Conservation (phyloP, 2,888 invertebrate species). For the Mythimna loreyi region DNA sequence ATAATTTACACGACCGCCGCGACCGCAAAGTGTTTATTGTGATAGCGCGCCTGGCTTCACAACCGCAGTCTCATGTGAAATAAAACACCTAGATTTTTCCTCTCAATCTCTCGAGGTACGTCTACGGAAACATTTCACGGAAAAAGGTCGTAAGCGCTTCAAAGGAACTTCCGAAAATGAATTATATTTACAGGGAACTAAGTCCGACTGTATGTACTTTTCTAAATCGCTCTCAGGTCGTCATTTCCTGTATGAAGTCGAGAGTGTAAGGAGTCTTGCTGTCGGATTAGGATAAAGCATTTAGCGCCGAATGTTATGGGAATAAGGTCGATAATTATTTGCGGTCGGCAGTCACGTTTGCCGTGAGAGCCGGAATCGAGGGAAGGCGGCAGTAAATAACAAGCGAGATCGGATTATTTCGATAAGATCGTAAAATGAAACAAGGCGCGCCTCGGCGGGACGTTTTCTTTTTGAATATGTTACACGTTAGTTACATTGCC, state of each 20-base stretch:
- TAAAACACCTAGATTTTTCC: slow-evolving; percentile 89
- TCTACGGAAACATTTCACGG: slow-evolving; percentile 64
- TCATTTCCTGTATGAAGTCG: slow-evolving; percentile 68
- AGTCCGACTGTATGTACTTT: slow-evolving; percentile 73
- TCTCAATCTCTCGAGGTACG: slow-evolving; percentile 82
- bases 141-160: slow-evolving; percentile 75
- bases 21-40: slow-evolving; percentile 87
- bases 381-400: slow-evolving; percentile 89
- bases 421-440: slow-evolving; percentile 91
- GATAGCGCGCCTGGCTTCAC: slow-evolving; percentile 83
- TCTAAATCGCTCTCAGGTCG: slow-evolving; percentile 72
- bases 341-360: slow-evolving; percentile 67
- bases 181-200: slow-evolving; percentile 76
- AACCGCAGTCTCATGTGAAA: slow-evolving; percentile 85
- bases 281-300: slow-evolving; percentile 73
- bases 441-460: slow-evolving; percentile 86
- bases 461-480: slow-evolving; percentile 85
- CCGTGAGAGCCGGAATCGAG: slow-evolving; percentile 81
- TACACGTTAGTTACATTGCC: slow-evolving; percentile 79
- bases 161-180: slow-evolving; percentile 72
- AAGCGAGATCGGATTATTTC: slow-evolving; percentile 90
- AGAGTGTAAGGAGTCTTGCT: slow-evolving; percentile 77
- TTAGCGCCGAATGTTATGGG: slow-evolving; percentile 73
- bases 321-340: slow-evolving; percentile 81
- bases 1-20: slow-evolving; percentile 82